A percentile compares a stretch with the other conserved stretches of the same genome.
Conservation (phyloP, 2,113 vertebrate species). For the Mola mola region DNA sequence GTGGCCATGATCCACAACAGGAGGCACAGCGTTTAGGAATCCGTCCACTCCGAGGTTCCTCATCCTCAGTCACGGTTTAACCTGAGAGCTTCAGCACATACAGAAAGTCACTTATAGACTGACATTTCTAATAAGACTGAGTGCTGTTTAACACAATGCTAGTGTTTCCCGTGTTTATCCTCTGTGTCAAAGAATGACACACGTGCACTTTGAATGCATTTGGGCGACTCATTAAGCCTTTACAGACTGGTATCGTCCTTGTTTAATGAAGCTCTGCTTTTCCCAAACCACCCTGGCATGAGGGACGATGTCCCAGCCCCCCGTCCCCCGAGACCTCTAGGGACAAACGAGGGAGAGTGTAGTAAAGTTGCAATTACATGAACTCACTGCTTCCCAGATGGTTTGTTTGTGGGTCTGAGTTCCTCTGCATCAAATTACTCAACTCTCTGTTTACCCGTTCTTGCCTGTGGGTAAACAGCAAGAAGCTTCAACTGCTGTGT, state of each 20-base stretch:
- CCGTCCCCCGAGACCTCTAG: conserved; percentile 36
- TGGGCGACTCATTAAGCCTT: conserved; percentile 36
- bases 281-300: conserved; percentile 31
- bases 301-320: conserved; percentile 50
- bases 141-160: conserved; percentile 17
- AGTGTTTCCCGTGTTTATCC: conserved; percentile 1
- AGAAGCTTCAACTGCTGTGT: conserved; percentile 14
- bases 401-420: conserved; percentile 18
- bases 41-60: not conserved
- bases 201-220: conserved; percentile 47
- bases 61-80: conserved; percentile 4
- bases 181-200: conserved; percentile 29
- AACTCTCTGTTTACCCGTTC: conserved; percentile 11
- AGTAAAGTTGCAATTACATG: conserved; percentile 22
- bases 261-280: conserved; percentile 37
- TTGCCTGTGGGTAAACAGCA: conserved; percentile 22
- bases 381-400: conserved; percentile 29
- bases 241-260: conserved; percentile 38
- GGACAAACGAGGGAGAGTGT: conserved; percentile 19
- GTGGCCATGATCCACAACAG: conserved; percentile 90
- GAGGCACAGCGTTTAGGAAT: conserved; percentile 82
- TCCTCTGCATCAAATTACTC: conserved; percentile 44
- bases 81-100: conserved; percentile 1
- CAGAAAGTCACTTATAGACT: conserved; percentile 16
- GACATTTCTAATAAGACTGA: conserved; percentile 50